Conservation (phyloP, 2,113 vertebrate genomes). For the Hippocampus zosterae region DNA sequence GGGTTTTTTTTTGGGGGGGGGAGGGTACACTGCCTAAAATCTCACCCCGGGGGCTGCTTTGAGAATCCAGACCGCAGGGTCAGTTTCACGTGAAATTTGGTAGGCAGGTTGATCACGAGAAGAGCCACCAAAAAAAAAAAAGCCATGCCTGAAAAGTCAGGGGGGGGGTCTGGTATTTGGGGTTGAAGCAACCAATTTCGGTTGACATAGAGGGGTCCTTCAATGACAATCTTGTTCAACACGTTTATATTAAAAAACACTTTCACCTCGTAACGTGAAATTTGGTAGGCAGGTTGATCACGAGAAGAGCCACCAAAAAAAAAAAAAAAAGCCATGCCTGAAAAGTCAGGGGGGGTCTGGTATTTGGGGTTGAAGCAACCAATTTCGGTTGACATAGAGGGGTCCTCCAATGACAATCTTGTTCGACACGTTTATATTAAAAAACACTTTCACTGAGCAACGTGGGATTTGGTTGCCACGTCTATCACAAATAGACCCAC, state of each 20-base stretch:
- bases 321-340: background rate
- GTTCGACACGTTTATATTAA: no score
- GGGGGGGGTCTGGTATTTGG: no score
- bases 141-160: background rate
- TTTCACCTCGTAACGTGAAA: background rate
- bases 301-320: background rate
- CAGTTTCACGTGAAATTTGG: background rate
- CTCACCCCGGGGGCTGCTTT: no score
- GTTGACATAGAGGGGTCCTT: background rate
- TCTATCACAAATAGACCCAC: background rate
- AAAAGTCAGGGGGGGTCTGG: background rate
- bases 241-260: no score
- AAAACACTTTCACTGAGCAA: background rate
- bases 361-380: no score
- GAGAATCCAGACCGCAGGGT: no score
- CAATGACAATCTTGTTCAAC: no score
- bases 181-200: background rate
- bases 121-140: background rate
- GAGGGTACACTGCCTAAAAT: slow-evolving; percentile 27
- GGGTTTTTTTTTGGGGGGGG: slow-evolving; percentile 48
- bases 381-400: background rate
- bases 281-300: background rate
- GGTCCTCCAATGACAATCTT: no score
- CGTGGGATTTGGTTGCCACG: background rate
- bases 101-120: background rate